Percentiles rank a stretch among this genome's conserved stretches.
phyloP scores from a whole-genome alignment of 1,140 invertebrate species.

The Globodera rostochiensis region DNA sequence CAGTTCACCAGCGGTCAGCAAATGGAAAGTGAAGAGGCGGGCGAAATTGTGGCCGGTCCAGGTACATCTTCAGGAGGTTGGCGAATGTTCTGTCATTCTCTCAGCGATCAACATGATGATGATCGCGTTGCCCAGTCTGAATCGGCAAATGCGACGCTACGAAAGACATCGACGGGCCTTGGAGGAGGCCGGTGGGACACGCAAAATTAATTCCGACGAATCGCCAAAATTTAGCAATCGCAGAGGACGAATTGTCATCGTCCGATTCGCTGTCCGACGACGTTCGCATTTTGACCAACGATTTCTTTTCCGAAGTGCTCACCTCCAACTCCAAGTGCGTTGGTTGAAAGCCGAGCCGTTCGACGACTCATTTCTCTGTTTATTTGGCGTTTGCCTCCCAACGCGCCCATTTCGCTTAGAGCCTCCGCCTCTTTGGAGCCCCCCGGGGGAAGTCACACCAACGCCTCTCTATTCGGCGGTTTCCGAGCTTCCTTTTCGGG shows the following conservation, averaged over 20 bases:
- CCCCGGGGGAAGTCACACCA: slow-evolving; percentile 32
- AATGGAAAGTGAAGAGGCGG: slow-evolving; percentile 57
- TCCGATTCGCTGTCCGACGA: slow-evolving; percentile 59
- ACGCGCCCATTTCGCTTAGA: slow-evolving; percentile 26
- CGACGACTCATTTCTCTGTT: neutral
- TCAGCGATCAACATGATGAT: slow-evolving; percentile 63
- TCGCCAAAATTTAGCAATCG: slow-evolving; percentile 38
- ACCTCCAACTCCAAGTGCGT: slow-evolving; percentile 58
- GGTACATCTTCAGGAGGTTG: slow-evolving; percentile 37
- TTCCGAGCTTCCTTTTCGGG: slow-evolving; percentile 15
- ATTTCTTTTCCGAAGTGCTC: slow-evolving; percentile 60
- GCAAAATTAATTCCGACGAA: neutral
- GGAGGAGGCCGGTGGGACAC: slow-evolving; percentile 58
- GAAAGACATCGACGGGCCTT: slow-evolving; percentile 56
- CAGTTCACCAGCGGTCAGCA: slow-evolving; percentile 21
- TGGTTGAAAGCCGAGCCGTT: neutral
- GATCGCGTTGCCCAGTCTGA: slow-evolving; percentile 60
- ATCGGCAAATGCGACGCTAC: slow-evolving; percentile 56
- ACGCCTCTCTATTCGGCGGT: slow-evolving; percentile 13
- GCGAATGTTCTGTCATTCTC: slow-evolving; percentile 29
- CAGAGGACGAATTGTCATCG: slow-evolving; percentile 62
- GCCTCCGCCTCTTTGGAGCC: slow-evolving; percentile 16
- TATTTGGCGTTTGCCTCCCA: neutral
- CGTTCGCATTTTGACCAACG: slow-evolving; percentile 60
- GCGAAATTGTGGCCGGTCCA: slow-evolving; percentile 59